phyloP scores from a whole-genome alignment of 2,888 invertebrate species.

The Lochmaea capreae region DNA sequence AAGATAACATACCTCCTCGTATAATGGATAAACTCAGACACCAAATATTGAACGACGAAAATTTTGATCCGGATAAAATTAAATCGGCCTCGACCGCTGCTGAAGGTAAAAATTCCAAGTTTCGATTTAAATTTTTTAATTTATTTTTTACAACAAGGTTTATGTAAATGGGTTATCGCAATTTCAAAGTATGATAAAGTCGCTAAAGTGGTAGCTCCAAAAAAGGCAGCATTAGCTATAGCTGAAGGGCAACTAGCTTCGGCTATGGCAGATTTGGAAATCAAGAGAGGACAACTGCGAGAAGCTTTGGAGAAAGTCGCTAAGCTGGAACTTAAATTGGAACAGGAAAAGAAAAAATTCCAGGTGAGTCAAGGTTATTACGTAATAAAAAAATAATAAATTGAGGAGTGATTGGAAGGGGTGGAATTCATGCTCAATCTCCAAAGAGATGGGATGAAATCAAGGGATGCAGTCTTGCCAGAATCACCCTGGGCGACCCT shows the following conservation, averaged over 20 bases:
- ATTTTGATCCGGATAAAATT: constrained; percentile 93
- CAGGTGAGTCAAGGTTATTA: constrained; percentile 65
- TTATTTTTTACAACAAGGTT: constrained; percentile 64
- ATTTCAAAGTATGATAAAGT: constrained; percentile 95
- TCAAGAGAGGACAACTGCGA: constrained; percentile 80
- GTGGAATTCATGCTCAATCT: no score
- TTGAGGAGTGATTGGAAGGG: no score
- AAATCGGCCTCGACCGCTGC: constrained; percentile 88
- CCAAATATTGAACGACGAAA: constrained; percentile 84
- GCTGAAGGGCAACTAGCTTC: constrained; percentile 85
- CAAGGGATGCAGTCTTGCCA: no score
- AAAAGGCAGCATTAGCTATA: constrained; percentile 87
- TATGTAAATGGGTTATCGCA: constrained; percentile 95
- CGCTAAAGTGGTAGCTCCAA: constrained; percentile 92
- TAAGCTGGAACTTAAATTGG: constrained; percentile 78
- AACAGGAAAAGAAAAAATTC: constrained; percentile 75
- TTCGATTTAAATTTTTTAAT: not conserved
- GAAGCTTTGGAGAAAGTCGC: constrained; percentile 79
- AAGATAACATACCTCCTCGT: constrained; percentile 88
- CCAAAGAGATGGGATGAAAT: no score
- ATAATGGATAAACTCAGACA: constrained; percentile 87
- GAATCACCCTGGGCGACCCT: no score
- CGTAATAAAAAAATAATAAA: no score
- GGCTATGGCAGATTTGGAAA: constrained; percentile 80
- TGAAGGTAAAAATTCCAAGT: constrained; percentile 71